phyloP scores from a whole-genome alignment of 2,888 invertebrate species.

The Plebejus melissa region DNA sequence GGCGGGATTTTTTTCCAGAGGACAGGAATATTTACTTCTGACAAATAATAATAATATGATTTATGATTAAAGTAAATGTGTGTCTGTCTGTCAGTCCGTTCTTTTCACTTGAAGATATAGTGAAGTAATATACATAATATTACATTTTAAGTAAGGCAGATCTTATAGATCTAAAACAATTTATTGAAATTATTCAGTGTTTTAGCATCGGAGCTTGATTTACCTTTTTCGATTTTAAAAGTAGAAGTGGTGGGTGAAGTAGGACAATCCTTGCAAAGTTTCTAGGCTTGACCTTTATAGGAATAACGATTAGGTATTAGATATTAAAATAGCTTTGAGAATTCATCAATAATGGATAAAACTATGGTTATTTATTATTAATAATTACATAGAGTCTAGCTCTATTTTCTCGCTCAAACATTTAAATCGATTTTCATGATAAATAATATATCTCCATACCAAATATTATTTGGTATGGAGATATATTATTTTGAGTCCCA shows the following conservation, averaged over 20 bases:
- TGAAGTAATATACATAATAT: too few species aligned
- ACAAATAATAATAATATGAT: too few species aligned
- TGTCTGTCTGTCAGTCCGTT: too few species aligned
- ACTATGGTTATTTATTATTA: too few species aligned
- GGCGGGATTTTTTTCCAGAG: background rate
- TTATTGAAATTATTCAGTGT: background rate
- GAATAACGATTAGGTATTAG: background rate
- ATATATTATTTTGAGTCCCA: background rate
- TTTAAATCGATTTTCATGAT: background rate
- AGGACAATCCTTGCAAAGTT: background rate
- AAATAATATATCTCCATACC: too few species aligned
- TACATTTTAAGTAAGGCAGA: too few species aligned
- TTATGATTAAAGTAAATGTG: too few species aligned
- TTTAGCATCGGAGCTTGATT: background rate
- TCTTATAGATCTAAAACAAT: background rate
- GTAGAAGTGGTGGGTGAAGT: background rate
- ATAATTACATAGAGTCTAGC: background rate
- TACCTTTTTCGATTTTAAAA: slow-evolving; percentile 1
- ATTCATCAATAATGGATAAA: background rate
- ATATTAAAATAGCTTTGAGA: background rate
- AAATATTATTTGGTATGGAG: background rate
- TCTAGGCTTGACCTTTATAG: background rate
- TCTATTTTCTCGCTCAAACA: background rate
- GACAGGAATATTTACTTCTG: too few species aligned
- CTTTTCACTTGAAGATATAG: too few species aligned